These are phyloP conservation scores for Cacoxenus indagator DNA, from an alignment of 2,888 invertebrate genomes.

Conservation along the genomic window DNA sequence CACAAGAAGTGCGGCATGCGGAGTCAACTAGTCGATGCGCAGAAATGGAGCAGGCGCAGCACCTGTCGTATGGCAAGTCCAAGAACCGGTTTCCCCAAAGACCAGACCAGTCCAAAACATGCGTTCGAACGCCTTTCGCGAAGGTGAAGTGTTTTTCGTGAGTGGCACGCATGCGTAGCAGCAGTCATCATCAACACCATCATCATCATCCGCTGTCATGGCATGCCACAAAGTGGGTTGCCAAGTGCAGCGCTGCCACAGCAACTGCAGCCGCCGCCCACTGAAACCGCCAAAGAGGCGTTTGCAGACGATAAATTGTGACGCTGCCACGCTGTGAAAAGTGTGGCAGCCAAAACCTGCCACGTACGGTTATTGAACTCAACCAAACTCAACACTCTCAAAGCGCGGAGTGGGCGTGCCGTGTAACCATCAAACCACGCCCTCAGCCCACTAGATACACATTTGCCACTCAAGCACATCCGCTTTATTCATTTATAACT, in stretches of 20 bases:
- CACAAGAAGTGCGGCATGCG: not conserved
- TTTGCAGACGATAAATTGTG: slow-evolving; percentile 57
- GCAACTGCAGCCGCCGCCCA: slow-evolving; percentile 12
- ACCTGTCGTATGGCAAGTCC: not conserved
- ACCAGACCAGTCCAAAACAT: slow-evolving; percentile 38
- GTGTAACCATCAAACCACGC: not conserved
- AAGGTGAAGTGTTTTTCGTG: slow-evolving; percentile 1
- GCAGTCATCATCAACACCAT: no score
- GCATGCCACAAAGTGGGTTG: slow-evolving; percentile 47
- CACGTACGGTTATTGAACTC: not conserved
- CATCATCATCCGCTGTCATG: not conserved
- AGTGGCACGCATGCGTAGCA: slow-evolving; percentile 50
- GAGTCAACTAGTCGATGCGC: slow-evolving; percentile 35
- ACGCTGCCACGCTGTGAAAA: slow-evolving; percentile 60
- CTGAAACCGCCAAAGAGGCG: slow-evolving; percentile 44
- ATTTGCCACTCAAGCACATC: not conserved
- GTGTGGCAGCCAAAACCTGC: slow-evolving; percentile 60
- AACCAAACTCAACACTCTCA: not conserved
- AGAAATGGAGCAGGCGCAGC: slow-evolving; percentile 24
- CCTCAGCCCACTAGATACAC: not conserved
- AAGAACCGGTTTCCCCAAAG: not conserved
- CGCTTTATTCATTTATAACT: slow-evolving; percentile 20
- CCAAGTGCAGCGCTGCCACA: slow-evolving; percentile 17
- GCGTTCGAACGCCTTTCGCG: slow-evolving; percentile 58
- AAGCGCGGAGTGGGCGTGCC: not conserved